phyloP scores from a whole-genome alignment of 2,113 vertebrate genomes.

The Xiphophorus couchianus region DNA sequence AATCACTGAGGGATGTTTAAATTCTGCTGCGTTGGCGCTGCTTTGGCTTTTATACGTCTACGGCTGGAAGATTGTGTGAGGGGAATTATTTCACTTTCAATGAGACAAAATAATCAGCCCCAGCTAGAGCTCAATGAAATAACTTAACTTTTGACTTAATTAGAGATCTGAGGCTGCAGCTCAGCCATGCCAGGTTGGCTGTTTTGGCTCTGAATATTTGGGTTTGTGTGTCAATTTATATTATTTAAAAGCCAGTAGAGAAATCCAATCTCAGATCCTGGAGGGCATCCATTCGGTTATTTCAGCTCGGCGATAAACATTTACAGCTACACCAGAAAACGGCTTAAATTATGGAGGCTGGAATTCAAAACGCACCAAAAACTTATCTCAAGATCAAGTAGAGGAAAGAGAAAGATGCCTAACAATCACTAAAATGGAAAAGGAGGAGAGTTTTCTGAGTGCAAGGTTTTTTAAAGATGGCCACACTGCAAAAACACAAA shows the following conservation, averaged over 20 bases:
- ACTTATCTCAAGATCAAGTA: neutral
- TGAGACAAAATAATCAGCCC: neutral
- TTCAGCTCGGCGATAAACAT: neutral
- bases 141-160: neutral
- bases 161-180: neutral
- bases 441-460: neutral
- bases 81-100: conserved; percentile 4
- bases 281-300: neutral
- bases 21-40: conserved; percentile 14
- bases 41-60: conserved; percentile 15
- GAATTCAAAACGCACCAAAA: neutral
- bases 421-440: neutral
- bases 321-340: neutral
- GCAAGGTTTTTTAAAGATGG: neutral
- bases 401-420: neutral
- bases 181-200: too few species aligned
- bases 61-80: neutral
- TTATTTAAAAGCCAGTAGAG: neutral
- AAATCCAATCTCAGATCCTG: neutral
- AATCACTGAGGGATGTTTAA: conserved; percentile 17
- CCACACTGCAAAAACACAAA: neutral
- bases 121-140: neutral
- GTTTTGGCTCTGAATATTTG: neutral
- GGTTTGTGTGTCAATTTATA: neutral
- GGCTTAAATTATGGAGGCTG: too few species aligned